These are phyloP conservation scores for Euplagia quadripunctaria DNA, from an alignment of 2,888 invertebrate genomes.

Conservation along the genomic window DNA sequence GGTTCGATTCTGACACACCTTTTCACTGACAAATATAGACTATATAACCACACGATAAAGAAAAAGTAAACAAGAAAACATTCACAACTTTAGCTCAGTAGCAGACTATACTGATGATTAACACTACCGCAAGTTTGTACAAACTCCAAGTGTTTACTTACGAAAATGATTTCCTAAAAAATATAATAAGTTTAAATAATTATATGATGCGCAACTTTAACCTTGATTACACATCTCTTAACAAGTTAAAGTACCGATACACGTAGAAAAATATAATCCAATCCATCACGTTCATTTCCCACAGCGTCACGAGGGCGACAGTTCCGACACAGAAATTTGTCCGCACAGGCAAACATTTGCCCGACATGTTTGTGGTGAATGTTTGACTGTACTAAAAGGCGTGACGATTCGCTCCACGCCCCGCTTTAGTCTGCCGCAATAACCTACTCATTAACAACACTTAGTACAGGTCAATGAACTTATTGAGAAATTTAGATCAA, in stretches of 20 bases:
- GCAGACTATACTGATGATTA: not conserved
- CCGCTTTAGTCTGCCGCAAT: slow-evolving; percentile 64
- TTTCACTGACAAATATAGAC: too few relatives aligned
- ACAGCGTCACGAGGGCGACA: slow-evolving; percentile 62
- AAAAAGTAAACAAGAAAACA: too few relatives aligned
- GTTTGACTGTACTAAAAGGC: slow-evolving; percentile 80
- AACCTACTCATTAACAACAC: slow-evolving; percentile 49
- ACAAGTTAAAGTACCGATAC: slow-evolving; percentile 11
- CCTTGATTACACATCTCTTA: slow-evolving; percentile 7
- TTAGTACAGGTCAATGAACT: slow-evolving; percentile 42
- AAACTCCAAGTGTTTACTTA: not conserved
- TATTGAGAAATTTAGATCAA: slow-evolving; percentile 32
- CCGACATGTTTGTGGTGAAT: slow-evolving; percentile 63
- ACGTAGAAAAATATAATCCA: slow-evolving; percentile 29
- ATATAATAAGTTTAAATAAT: not conserved
- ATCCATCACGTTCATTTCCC: slow-evolving; percentile 52
- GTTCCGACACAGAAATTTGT: slow-evolving; percentile 77
- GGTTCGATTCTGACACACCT: too few relatives aligned
- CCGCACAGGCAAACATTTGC: slow-evolving; percentile 69
- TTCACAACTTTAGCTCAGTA: too few relatives aligned
- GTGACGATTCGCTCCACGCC: slow-evolving; percentile 70
- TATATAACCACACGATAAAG: too few relatives aligned
- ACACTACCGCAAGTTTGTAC: not conserved
- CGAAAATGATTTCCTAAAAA: not conserved
- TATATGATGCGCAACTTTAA: slow-evolving; percentile 7